Evolutionary conservation across 92 coral and sea anemone genomes (phyloP).

Genomic region (Epizoanthus stellaris): DNA sequence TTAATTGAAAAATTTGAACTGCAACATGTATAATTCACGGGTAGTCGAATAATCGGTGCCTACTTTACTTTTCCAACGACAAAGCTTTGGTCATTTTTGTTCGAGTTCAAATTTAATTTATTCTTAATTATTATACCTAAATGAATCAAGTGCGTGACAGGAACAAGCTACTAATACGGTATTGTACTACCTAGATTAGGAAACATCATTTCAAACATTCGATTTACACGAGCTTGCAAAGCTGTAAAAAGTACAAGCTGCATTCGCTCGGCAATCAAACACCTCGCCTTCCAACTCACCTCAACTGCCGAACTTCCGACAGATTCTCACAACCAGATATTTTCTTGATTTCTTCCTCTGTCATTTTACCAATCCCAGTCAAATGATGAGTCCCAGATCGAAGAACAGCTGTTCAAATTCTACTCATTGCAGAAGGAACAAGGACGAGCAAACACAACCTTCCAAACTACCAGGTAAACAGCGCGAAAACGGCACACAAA

Average conservation of each 20-base stretch:
- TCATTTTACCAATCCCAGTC: conserved; percentile 60
- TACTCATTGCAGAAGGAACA: conserved; percentile 46
- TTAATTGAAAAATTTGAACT: too few relatives aligned
- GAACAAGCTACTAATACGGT: too few relatives aligned
- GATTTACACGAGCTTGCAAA: too few relatives aligned
- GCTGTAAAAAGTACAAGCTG: background rate
- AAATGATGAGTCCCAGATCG: conserved; percentile 45
- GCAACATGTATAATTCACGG: too few relatives aligned
- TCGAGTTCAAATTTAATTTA: too few relatives aligned
- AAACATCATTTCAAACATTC: too few relatives aligned
- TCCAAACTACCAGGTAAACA: background rate
- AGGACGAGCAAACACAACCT: conserved; percentile 44
- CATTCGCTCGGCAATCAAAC: background rate
- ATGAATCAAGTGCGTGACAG: too few relatives aligned
- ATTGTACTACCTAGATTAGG: too few relatives aligned
- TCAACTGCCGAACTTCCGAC: conserved; percentile 77
- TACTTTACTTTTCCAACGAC: too few relatives aligned
- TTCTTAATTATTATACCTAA: too few relatives aligned
- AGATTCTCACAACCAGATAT: conserved; percentile 70
- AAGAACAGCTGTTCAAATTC: background rate
- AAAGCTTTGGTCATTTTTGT: too few relatives aligned
- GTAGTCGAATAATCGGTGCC: too few relatives aligned
- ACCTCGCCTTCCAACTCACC: conserved; percentile 52
- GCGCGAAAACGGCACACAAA: conserved; percentile 16
- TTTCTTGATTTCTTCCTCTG: conserved; percentile 74